phyloP scores from a whole-genome alignment of 2,113 vertebrate species.

The Gulo gulo region DNA sequence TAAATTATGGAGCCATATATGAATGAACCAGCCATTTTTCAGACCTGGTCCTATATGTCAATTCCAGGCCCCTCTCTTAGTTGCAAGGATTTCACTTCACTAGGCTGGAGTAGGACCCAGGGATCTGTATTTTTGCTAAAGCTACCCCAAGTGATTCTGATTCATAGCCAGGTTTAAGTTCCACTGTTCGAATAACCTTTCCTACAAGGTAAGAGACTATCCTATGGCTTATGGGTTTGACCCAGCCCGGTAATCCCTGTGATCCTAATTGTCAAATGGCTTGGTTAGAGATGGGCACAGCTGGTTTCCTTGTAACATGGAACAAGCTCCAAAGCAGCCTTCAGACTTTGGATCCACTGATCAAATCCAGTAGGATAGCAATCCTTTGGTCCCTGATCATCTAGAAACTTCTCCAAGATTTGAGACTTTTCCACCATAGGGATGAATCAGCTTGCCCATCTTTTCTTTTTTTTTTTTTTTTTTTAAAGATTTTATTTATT shows the following conservation, averaged over 20 bases:
- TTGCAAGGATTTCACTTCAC: background rate
- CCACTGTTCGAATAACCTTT: background rate
- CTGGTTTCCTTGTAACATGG: background rate
- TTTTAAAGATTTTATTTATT: no score
- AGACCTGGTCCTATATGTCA: background rate
- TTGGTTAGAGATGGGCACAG: background rate
- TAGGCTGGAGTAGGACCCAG: background rate
- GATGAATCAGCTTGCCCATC: background rate
- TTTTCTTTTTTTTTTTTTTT: background rate
- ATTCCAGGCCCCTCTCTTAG: background rate
- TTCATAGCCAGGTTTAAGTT: background rate
- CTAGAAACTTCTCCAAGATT: background rate
- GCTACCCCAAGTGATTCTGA: background rate
- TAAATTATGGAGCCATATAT: background rate
- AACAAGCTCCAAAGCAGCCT: background rate
- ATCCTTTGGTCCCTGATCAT: background rate
- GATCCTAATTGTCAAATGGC: background rate
- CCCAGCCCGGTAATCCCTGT: background rate
- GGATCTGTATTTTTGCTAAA: background rate
- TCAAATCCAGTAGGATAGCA: background rate
- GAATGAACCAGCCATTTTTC: background rate
- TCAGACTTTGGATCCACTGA: background rate
- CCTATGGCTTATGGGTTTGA: background rate
- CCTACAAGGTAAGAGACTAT: background rate
- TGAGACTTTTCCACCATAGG: background rate